Conservation (phyloP, 1,140 invertebrate genomes). For the Pinna nobilis region DNA sequence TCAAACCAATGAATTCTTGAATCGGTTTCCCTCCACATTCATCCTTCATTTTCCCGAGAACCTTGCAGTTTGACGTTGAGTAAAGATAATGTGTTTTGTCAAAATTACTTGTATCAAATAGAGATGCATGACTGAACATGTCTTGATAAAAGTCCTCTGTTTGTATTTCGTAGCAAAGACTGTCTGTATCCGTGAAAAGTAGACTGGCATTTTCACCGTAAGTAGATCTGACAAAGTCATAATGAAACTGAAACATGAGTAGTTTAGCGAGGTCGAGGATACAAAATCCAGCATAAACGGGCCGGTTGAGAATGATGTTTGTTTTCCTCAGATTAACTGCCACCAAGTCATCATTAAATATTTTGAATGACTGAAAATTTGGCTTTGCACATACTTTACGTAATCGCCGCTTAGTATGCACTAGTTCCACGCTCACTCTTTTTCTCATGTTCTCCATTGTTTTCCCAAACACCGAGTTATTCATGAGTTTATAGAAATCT, state of each 20-base stretch:
- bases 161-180: conserved; percentile 70
- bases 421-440: conserved; percentile 46
- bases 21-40: conserved; percentile 67
- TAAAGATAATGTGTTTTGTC: conserved; percentile 16
- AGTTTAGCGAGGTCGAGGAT: conserved; percentile 57
- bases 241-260: conserved; percentile 66
- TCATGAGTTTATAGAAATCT: conserved; percentile 75
- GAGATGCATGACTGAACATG: conserved; percentile 4
- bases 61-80: conserved; percentile 13
- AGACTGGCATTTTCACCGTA: conserved; percentile 60
- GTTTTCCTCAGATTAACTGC: conserved; percentile 49
- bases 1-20: not conserved
- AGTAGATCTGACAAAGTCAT: conserved; percentile 49
- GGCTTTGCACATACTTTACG: conserved; percentile 68
- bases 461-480: conserved; percentile 74
- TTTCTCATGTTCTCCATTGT: conserved; percentile 73
- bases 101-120: conserved; percentile 30
- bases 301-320: conserved; percentile 39
- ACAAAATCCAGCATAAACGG: conserved; percentile 57
- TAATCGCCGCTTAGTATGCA: conserved; percentile 17
- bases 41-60: conserved; percentile 68
- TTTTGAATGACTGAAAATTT: conserved; percentile 66
- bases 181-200: conserved; percentile 74
- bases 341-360: conserved; percentile 66
- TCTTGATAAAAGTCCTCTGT: conserved; percentile 44